Conservation (phyloP, 92 coral and sea anemone genomes). For the Phenganax marumi region DNA sequence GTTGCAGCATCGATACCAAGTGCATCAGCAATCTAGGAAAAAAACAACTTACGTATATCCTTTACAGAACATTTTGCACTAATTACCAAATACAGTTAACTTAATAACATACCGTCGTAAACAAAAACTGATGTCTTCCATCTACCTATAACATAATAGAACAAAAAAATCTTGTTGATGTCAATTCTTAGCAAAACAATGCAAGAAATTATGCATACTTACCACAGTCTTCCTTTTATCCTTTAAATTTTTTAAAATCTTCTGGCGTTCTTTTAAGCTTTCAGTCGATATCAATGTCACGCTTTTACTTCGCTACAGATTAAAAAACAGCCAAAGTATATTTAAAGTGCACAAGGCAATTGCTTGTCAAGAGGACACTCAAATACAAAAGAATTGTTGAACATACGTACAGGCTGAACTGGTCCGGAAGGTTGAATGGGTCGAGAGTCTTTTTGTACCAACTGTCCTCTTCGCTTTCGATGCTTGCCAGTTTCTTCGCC, state of each 20-base stretch:
- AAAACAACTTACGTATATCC: neutral
- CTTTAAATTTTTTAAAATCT: slow-evolving; percentile 72
- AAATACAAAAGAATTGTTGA: neutral
- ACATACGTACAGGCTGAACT: slow-evolving; percentile 32
- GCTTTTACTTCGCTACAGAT: slow-evolving; percentile 70
- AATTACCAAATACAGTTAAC: neutral
- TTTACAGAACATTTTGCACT: neutral
- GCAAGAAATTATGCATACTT: slow-evolving; percentile 27
- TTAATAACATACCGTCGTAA: slow-evolving; percentile 64
- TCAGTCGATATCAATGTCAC: slow-evolving; percentile 80
- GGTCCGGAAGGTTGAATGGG: slow-evolving; percentile 42
- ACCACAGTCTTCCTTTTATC: slow-evolving; percentile 72
- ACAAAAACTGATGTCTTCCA: slow-evolving; percentile 67
- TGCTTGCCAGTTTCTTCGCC: slow-evolving; percentile 33
- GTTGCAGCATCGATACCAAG: slow-evolving; percentile 62
- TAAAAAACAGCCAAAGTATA: neutral
- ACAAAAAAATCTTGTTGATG: neutral
- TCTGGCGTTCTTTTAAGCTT: slow-evolving; percentile 88
- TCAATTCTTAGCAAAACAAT: neutral
- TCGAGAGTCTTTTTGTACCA: slow-evolving; percentile 23
- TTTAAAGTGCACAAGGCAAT: too few relatives aligned
- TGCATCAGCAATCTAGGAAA: slow-evolving; percentile 67
- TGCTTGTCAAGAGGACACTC: neutral
- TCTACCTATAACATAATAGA: slow-evolving; percentile 61
- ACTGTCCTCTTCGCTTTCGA: slow-evolving; percentile 33